Percentiles rank a stretch among this genome's conserved stretches.
These are phyloP conservation scores for Trematocara unimaculatum DNA, from an alignment of 2,113 vertebrate genomes.

Conservation along the genomic window DNA sequence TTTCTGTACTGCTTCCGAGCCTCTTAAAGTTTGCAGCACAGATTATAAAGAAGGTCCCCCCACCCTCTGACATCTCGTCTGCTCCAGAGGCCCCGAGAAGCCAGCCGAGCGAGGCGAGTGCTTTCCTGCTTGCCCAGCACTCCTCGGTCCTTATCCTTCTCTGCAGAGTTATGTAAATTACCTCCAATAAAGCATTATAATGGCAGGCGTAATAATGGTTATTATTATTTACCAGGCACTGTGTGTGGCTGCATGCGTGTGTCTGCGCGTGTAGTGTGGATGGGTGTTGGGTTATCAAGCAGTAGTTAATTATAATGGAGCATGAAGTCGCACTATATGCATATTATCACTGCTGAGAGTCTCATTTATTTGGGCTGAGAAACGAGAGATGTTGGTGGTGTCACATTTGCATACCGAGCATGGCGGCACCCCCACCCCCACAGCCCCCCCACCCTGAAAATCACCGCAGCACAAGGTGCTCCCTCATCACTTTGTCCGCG, in stretches of 20 bases:
- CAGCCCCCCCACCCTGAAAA: not conserved
- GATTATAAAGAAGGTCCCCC: not conserved
- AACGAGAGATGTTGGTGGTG: slow-evolving; percentile 14
- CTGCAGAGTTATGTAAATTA: slow-evolving; percentile 57
- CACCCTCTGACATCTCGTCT: not conserved
- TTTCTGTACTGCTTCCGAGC: not conserved
- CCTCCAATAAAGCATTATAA: slow-evolving; percentile 58
- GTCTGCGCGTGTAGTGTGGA: not conserved
- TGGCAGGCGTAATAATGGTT: slow-evolving; percentile 54
- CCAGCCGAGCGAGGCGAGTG: not conserved
- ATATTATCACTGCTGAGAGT: slow-evolving; percentile 55
- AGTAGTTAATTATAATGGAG: slow-evolving; percentile 70
- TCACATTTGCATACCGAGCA: slow-evolving; percentile 25
- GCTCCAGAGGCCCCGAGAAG: not conserved
- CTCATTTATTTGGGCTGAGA: slow-evolving; percentile 57
- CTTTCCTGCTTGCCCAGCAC: slow-evolving; percentile 43
- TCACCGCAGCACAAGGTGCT: slow-evolving; percentile 3
- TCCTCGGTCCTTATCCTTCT: slow-evolving; percentile 42
- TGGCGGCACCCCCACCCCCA: not conserved
- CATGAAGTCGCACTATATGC: slow-evolving; percentile 36
- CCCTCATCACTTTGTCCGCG: slow-evolving; percentile 12
- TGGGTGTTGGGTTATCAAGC: slow-evolving; percentile 48
- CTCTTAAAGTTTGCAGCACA: not conserved
- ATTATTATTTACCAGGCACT: slow-evolving; percentile 63
- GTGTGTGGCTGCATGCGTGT: slow-evolving; percentile 13